Evolutionary conservation across 2,888 invertebrate genomes (phyloP), one percentile per base, ranked within the genome.

Genomic region (Phania funesta): DNA sequence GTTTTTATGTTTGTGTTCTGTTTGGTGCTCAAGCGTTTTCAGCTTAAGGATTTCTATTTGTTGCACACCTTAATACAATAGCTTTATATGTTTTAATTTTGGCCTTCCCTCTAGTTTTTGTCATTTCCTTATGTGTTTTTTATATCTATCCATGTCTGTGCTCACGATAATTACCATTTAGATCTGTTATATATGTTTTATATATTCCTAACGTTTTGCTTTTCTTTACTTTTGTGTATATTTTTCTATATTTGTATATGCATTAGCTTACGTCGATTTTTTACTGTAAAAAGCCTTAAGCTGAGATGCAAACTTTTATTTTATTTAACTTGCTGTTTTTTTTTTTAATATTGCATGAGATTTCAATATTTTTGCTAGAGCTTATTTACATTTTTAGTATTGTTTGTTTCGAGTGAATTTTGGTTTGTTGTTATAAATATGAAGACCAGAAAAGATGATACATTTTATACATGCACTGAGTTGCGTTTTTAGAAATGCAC

Each of bases 361-460:
- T 54, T 16, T 50, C 32, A 60, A 68, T 76, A 68, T 62, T 76
- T 67, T 44, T 24, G 44, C 44, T 54, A 56, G 20, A 64, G 8
- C 64, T 64, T 77, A 62, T 26, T 54, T 38, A 32, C 8, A 16
- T 46, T 54, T 29, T 46, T 60, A 64, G 24, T 54, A 32, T 60
- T n/a, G 52, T 58, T 35, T 56, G 38, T 48, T 62, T 29, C 7
- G 4, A 38, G 1, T 20, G 16, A 24, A 22, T 7, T 58, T 35
- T 20, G 74, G 68, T 82, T 82, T 73, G 78, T 64, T 82, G 81
- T 52, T 78, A 75, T 70, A 82, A 82, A 75, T 82, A 70, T 82
- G 65, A 24, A 7, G 44, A n/a, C n/a, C n/a, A n/a, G n/a, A n/a
- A n/a, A 62, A 58, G 20, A 62, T 24, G 13, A 32, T 13, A 46